These are phyloP conservation scores for Brachionus rubens DNA, from an alignment of 1,140 invertebrate genomes.

Conservation along the genomic window DNA sequence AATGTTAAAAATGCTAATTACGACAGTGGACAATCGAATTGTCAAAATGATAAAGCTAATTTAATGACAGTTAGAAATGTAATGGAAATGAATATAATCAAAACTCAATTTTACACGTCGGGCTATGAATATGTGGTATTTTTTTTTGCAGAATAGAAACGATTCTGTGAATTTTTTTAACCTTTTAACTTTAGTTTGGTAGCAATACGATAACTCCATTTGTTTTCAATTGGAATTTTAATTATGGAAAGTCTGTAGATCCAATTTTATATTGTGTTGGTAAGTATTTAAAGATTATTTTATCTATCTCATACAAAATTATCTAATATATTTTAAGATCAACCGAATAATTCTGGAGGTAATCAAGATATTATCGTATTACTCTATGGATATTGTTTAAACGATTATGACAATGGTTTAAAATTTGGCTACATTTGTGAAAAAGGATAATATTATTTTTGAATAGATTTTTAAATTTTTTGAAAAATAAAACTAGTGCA, in stretches of 20 bases:
- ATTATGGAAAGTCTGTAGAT: neutral
- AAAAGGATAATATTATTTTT: too few species aligned
- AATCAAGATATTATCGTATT: neutral
- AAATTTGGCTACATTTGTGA: constrained; percentile 12
- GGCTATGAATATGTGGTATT: neutral
- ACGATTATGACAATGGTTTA: neutral
- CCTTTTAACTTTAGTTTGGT: neutral
- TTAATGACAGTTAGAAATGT: neutral
- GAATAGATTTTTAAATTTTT: too few species aligned
- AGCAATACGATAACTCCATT: neutral
- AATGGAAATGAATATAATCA: constrained; percentile 1
- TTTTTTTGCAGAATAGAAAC: neutral
- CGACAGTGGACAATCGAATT: neutral
- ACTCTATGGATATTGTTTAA: neutral
- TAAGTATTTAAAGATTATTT: neutral
- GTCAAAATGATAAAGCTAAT: neutral
- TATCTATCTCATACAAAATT: neutral
- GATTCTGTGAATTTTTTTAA: neutral
- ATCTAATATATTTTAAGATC: neutral
- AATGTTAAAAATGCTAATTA: neutral
- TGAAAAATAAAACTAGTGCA: too few species aligned
- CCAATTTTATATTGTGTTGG: neutral
- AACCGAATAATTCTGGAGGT: neutral
- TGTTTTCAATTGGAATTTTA: neutral
- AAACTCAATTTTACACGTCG: neutral